Evolutionary conservation across 2,797 vertebrate genomes (phyloP), one percentile per base, ranked within the genome.

Genomic region (Dromococcyx pavoninus): DNA sequence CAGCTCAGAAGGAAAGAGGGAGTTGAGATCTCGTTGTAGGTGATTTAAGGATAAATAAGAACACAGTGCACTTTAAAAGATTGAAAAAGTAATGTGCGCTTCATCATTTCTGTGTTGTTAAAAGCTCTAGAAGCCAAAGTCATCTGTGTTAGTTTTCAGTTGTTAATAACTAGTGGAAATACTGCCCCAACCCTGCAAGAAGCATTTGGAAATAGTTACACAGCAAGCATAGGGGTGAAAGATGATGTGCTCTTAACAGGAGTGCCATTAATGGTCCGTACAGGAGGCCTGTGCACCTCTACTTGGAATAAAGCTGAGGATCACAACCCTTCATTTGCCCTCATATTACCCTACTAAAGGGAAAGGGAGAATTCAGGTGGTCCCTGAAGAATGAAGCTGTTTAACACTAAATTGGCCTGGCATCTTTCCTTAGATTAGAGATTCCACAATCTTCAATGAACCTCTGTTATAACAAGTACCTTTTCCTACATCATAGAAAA

Each of bases 211-310:
- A 91, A 30, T 7, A 21, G 27, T 32, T 41, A 18, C 30, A 9
- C 54, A 48, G 64, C 24, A 58, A 67, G 27, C 6, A 25, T 17
- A 19, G 30, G 24, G 28, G 4, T 3, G 33, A 27, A 32, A 62
- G 27, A 7, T 33, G 53, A 14, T 5, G 22, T 10, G 18, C 39
- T 3, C 27, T 58, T 48, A 30, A 39, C 8, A 37, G 64, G 33
- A 43, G 37, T 2, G 5, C 23, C 1, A 0, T 11, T 56, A 32
- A 54, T 8, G 33, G 58, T 35, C 44, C 3, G 0, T 22, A 5
- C 8, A n/a, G 57, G 53, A 43, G 22, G 5, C 21, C 18, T 33
- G 28, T 25, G 30, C 37, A 41, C 10, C 24, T 15, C 17, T 43
- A 5, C 17, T 61, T 50, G 23, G 4, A 44, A 2, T 30, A 70